Evolutionary conservation across 2,888 invertebrate species (phyloP).

Genomic region (Cataglyphis altisquamis): DNA sequence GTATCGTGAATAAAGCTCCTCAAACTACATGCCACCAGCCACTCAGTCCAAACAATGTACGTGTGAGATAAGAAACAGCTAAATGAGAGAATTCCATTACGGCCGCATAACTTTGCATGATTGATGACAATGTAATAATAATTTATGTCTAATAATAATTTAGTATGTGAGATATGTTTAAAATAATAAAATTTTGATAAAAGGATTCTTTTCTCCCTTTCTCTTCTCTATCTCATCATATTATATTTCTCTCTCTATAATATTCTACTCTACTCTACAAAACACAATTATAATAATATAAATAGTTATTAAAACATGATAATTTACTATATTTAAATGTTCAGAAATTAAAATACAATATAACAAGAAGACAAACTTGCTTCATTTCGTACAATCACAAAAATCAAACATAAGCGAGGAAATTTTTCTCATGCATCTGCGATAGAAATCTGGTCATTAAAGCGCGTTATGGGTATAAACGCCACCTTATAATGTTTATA

Average conservation of each 20-base stretch:
- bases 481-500: constrained; percentile 24
- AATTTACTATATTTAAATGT: background rate
- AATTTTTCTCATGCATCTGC: constrained; percentile 1
- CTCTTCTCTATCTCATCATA: background rate
- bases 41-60: background rate
- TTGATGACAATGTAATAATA: constrained; percentile 15
- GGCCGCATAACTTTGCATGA: background rate
- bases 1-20: constrained; percentile 13
- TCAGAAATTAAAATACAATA: background rate
- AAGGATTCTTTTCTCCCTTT: background rate
- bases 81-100: constrained; percentile 17
- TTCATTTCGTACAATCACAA: background rate
- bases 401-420: constrained; percentile 5
- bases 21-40: background rate
- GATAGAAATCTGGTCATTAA: constrained; percentile 2
- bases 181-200: constrained; percentile 21
- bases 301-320: background rate
- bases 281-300: background rate
- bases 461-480: constrained; percentile 5
- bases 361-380: background rate
- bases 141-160: constrained; percentile 18
- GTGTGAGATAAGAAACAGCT: background rate
- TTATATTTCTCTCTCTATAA: background rate
- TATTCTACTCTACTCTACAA: background rate
- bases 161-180: background rate